A percentile compares a stretch with the other conserved stretches of the same genome.
phyloP scores from a whole-genome alignment of 2,113 vertebrate species.

The human (Homo sapiens) region GRCh38 chr11:104824001-104824500 shows the following conservation, averaged over 20 bases:
- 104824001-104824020: background rate
- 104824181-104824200: background rate
- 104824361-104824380: background rate
- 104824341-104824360: background rate
- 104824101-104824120: background rate
- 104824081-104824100: background rate
- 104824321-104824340: background rate
- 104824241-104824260: background rate
- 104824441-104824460: background rate
- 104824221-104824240: background rate
- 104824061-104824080: background rate
- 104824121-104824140: background rate
- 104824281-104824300: background rate
- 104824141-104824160: background rate
- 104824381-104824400: background rate
- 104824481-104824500: background rate
- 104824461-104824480: background rate
- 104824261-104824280: background rate
- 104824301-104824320: background rate
- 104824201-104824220: background rate
- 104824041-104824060: background rate
- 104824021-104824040: background rate
- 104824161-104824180: background rate
- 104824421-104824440: rapidly evolving
- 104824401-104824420: background rate